Evolutionary conservation across 92 coral and sea anemone genomes (phyloP), one percentile per base, ranked within the genome.

Genomic region (Paramuricea clavata): DNA sequence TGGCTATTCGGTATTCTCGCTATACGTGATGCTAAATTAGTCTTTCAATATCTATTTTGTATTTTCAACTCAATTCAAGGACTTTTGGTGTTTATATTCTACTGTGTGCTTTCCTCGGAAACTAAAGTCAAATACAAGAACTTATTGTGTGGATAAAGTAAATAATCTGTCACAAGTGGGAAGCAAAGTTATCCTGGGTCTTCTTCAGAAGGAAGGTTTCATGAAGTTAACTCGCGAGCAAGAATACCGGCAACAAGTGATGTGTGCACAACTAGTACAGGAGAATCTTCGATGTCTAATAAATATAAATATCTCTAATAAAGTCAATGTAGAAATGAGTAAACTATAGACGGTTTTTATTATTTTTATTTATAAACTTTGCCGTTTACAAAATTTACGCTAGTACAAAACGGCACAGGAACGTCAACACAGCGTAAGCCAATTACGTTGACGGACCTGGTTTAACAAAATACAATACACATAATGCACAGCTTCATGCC

Each of bases 1-100:
- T 88, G 91, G 91, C 10, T 88, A 26, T 88, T 88, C 57, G 91
- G 91, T 11, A 80, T 57, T 12, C 81, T 88, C 22, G 91, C 91
- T 0, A 60, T 88, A 42, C 75, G 77, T 5, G 86, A 85, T 12
- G 91, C 91, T 11, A 80, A 81, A 44, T 22, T 88, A 23, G 74
- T 83, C n/a, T 88, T 88, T 54, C 88, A 88, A 16, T 88, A 88
- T 49, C 25, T 88, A 23, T 88, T 88, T 69, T 83, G 91, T 42
- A 88, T 88, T 64, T 88, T 83, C 88, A 88, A 88, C 50, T 83
- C 91, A 32, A 52, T 83, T n/a, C 91, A 88, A 13, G 91, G 91
- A 4, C 69, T 88, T 42, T 60, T 88, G 33, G 86, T 88, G 25
- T 88, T 88, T 43, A 75, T 88, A 2, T 88, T 88, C 71, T 86